These are phyloP conservation scores for Takifugu rubripes DNA, from an alignment of 2,797 vertebrate species.

Conservation along the genomic window DNA sequence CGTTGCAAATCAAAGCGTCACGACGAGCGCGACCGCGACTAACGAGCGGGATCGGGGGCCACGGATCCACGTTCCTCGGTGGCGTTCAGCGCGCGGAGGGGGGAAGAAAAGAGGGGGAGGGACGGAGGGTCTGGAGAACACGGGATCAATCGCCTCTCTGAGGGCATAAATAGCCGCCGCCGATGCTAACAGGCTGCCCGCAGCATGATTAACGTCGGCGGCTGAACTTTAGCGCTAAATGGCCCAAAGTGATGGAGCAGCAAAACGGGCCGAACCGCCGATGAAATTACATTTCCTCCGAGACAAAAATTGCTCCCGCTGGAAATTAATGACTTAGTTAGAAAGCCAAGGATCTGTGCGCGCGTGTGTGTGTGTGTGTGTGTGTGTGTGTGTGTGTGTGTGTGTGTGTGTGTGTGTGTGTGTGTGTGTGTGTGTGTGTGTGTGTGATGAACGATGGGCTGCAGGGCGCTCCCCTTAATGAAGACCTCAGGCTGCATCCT, in stretches of 20 bases:
- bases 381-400: constrained; percentile 3
- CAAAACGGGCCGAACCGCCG: constrained; percentile 40
- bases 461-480: too few species aligned
- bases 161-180: constrained; percentile 34
- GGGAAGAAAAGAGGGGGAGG: constrained; percentile 22
- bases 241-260: constrained; percentile 32
- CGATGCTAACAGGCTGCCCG: constrained; percentile 40
- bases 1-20: constrained; percentile 78
- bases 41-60: constrained; percentile 71
- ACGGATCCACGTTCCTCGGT: constrained; percentile 72
- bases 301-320: constrained; percentile 46
- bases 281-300: constrained; percentile 46
- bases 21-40: constrained; percentile 75
- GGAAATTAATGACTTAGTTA: constrained; percentile 49
- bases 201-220: constrained; percentile 48
- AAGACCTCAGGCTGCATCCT: too few species aligned
- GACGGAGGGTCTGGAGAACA: constrained; percentile 23
- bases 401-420: constrained; percentile 2
- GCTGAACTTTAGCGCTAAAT: constrained; percentile 45
- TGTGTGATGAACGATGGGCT: not conserved
- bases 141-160: constrained; percentile 29
- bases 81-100: constrained; percentile 18
- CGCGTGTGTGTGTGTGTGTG: constrained; percentile 4
- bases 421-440: not conserved
- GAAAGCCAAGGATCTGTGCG: constrained; percentile 13